These are phyloP conservation scores for Archegozetes longisetosus DNA, from an alignment of 1,140 invertebrate species.

Conservation along the genomic window DNA sequence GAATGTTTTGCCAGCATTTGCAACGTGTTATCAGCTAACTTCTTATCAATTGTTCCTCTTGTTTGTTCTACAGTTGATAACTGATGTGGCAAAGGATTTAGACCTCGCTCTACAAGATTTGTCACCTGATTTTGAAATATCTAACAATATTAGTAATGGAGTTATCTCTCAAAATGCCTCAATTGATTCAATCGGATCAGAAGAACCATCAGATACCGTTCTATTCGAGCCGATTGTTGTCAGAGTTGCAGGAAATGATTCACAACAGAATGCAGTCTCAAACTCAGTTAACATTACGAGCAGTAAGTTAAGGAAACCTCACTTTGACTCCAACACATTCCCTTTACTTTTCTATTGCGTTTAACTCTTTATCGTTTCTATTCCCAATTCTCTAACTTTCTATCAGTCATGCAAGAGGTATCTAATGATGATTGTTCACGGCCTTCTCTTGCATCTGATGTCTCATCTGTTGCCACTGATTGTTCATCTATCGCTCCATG, in stretches of 20 bases:
- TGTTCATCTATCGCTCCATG: background rate
- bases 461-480: background rate
- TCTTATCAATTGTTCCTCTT: no score
- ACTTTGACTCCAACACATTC: no score
- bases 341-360: no score
- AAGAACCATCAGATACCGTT: background rate
- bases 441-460: no score
- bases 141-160: background rate
- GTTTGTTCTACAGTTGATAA: no score
- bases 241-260: background rate
- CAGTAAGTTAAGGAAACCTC: background rate
- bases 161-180: background rate
- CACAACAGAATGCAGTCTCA: no score
- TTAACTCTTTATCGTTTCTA: no score
- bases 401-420: no score
- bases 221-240: background rate
- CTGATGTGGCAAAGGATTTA: slow-evolving; percentile 20
- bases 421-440: no score
- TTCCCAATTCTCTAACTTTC: no score
- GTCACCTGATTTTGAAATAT: slow-evolving; percentile 17
- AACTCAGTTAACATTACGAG: background rate
- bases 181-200: background rate
- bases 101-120: slow-evolving; percentile 21
- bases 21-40: no score
- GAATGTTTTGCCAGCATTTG: no score